A percentile compares a stretch with the other conserved stretches of the same genome.
Conservation (phyloP, 2,797 vertebrate species). For the Glyptemys insculpta region DNA sequence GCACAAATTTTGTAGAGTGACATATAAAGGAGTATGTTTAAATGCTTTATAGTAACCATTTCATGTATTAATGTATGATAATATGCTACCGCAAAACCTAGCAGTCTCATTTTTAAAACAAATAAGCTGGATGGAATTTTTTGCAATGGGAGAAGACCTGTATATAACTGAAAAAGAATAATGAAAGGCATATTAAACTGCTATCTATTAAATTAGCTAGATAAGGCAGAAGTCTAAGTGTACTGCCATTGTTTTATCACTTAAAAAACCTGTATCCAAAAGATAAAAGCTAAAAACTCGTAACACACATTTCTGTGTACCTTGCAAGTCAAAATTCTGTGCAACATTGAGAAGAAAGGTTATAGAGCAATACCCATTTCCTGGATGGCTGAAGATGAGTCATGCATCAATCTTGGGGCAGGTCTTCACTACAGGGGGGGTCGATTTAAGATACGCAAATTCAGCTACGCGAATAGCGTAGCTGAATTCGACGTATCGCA, state of each 20-base stretch:
- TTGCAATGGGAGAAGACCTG: neutral
- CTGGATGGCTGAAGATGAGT: neutral
- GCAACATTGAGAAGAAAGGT: neutral
- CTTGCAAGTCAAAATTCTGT: neutral
- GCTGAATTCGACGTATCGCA: too few relatives aligned
- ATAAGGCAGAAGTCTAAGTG: neutral
- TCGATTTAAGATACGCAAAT: too few relatives aligned
- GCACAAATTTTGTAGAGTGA: neutral
- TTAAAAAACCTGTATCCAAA: neutral
- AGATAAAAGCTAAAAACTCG: neutral
- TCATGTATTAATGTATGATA: neutral
- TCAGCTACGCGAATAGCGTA: too few relatives aligned
- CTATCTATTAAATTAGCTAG: neutral
- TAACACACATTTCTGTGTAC: neutral
- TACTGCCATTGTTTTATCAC: neutral
- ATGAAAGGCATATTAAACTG: neutral
- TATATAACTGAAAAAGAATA: neutral
- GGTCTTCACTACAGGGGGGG: too few relatives aligned
- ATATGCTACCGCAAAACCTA: neutral
- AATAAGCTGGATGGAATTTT: neutral
- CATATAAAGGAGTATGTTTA: neutral
- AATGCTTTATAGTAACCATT: neutral
- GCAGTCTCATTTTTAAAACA: neutral
- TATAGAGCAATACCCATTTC: neutral
- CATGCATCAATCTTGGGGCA: neutral